phyloP scores from a whole-genome alignment of 2,797 vertebrate species.

The Hemitrygon akajei region DNA sequence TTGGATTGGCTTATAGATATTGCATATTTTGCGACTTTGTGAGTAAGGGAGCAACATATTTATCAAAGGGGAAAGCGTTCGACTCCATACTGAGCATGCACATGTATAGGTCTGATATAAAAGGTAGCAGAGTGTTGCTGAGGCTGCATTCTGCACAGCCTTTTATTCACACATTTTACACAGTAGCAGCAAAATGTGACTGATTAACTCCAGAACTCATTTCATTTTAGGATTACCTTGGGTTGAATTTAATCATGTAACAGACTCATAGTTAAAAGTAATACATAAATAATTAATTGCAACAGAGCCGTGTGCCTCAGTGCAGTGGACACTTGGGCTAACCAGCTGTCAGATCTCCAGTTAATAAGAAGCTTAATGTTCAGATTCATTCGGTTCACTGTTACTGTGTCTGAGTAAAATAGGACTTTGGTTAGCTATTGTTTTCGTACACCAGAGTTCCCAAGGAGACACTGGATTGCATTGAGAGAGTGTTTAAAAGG shows the following conservation, averaged over 20 bases:
- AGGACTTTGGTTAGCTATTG: not conserved
- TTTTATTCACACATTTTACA: not conserved
- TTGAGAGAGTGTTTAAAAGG: no score
- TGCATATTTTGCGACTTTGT: not conserved
- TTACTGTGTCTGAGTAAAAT: not conserved
- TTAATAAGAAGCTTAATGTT: not conserved
- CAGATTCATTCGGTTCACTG: not conserved
- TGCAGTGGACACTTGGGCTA: not conserved
- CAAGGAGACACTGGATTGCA: no score
- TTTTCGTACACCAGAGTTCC: no score
- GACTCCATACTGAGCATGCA: not conserved
- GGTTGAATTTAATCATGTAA: not conserved
- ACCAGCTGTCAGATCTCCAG: not conserved
- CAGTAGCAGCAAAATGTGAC: not conserved
- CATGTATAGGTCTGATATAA: not conserved
- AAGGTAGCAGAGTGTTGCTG: not conserved
- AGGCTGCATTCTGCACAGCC: not conserved
- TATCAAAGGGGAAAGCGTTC: not conserved
- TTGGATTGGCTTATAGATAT: not conserved
- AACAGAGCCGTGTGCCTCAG: not conserved
- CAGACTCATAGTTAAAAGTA: not conserved
- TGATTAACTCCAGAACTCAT: not conserved
- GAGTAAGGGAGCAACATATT: constrained; percentile 3
- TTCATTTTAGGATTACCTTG: not conserved
- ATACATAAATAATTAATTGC: not conserved